phyloP scores from a whole-genome alignment of 1,140 invertebrate species.

The Trypoxylus dichotomus region DNA sequence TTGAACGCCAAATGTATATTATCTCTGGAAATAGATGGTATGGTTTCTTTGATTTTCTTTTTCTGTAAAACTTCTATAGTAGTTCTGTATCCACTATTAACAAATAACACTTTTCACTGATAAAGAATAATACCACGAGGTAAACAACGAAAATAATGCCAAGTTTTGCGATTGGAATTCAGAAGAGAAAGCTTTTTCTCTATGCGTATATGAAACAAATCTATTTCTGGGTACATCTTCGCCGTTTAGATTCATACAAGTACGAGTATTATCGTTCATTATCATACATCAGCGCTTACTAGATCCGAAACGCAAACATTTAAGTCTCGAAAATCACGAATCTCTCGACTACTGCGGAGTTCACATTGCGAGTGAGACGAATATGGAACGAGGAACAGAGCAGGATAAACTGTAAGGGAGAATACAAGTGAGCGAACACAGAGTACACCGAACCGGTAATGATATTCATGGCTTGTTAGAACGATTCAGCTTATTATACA shows the following conservation, averaged over 20 bases:
- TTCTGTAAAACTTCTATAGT: too few relatives aligned
- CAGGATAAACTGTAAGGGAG: neutral
- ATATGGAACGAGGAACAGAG: neutral
- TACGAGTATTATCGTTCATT: neutral
- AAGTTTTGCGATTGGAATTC: too few relatives aligned
- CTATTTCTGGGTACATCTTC: too few relatives aligned
- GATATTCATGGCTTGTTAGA: conserved; percentile 25
- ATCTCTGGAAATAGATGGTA: too few relatives aligned
- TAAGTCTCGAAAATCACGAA: neutral
- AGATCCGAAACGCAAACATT: neutral
- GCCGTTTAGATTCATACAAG: neutral
- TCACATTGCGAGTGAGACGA: neutral
- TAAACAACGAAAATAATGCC: too few relatives aligned
- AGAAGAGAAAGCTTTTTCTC: too few relatives aligned
- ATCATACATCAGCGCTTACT: neutral
- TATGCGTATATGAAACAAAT: too few relatives aligned
- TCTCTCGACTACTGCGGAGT: neutral
- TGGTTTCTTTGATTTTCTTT: too few relatives aligned
- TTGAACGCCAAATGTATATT: too few relatives aligned
- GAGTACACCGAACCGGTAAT: neutral
- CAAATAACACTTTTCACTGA: too few relatives aligned
- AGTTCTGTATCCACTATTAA: too few relatives aligned
- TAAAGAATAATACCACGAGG: too few relatives aligned
- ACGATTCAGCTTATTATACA: conserved; percentile 21
- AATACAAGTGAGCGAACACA: neutral